phyloP scores from a whole-genome alignment of 2,113 vertebrate species.

The Poecilia latipinna region DNA sequence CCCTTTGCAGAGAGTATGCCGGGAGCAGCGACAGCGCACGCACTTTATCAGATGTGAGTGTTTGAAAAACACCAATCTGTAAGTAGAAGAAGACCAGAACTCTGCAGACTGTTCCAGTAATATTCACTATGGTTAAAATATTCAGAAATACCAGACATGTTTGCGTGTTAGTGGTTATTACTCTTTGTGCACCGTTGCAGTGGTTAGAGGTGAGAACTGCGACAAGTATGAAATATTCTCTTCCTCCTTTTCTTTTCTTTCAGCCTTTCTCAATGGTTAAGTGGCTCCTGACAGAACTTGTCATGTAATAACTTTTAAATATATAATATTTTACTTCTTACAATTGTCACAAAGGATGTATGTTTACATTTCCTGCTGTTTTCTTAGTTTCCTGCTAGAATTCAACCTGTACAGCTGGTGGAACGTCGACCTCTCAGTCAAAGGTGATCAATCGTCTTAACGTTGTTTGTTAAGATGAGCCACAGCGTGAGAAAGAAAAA shows the following conservation, averaged over 20 bases:
- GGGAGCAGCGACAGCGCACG: slow-evolving; percentile 92
- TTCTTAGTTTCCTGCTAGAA: slow-evolving; percentile 92
- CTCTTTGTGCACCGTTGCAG: neutral
- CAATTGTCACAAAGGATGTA: neutral
- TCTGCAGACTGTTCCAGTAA: neutral
- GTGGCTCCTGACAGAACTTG: slow-evolving; percentile 95
- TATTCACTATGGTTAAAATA: neutral
- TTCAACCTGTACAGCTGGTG: slow-evolving; percentile 99
- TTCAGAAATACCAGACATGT: neutral
- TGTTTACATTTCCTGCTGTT: slow-evolving; percentile 10
- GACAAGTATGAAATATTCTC: neutral
- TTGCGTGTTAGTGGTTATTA: slow-evolving; percentile 11
- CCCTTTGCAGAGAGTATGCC: slow-evolving; percentile 91
- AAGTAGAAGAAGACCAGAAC: neutral
- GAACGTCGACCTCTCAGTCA: slow-evolving; percentile 89
- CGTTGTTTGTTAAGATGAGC: neutral
- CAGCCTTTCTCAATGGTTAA: slow-evolving; percentile 94
- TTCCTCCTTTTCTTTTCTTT: slow-evolving; percentile 3
- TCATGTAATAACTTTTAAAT: slow-evolving; percentile 86
- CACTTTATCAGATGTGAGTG: slow-evolving; percentile 91
- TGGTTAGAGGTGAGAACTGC: neutral
- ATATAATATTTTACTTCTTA: neutral
- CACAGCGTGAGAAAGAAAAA: neutral
- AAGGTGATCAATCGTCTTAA: slow-evolving; percentile 78
- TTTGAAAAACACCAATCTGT: neutral